These are phyloP conservation scores for Baccha elongata DNA, from an alignment of 2,888 invertebrate species.

Conservation along the genomic window DNA sequence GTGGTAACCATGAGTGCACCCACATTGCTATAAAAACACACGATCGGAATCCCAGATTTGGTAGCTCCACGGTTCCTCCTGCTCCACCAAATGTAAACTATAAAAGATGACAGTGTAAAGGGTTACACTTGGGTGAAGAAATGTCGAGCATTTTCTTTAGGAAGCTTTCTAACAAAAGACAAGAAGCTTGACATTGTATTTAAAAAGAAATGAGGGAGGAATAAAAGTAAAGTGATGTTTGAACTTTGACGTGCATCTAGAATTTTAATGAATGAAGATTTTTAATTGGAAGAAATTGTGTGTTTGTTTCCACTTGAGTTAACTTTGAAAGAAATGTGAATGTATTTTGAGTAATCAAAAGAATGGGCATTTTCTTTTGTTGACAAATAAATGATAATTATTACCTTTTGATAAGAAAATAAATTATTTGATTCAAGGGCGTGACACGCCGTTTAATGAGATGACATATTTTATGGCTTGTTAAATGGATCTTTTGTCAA, in stretches of 20 bases:
- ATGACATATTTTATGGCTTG: no score
- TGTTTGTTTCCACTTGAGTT: slow-evolving; percentile 58
- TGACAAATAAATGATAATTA: slow-evolving; percentile 15
- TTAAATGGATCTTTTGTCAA: no score
- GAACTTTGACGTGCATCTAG: slow-evolving; percentile 41
- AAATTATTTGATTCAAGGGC: neutral
- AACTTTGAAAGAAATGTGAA: slow-evolving; percentile 44
- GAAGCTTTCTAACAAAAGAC: slow-evolving; percentile 1
- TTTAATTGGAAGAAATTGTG: slow-evolving; percentile 56
- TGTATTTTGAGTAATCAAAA: neutral
- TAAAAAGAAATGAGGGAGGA: slow-evolving; percentile 20
- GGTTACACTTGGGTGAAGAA: neutral
- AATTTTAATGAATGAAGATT: slow-evolving; percentile 10
- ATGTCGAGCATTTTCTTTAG: slow-evolving; percentile 7
- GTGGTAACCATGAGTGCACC: no score
- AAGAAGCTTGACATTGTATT: slow-evolving; percentile 44
- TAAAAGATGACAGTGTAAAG: no score
- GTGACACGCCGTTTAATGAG: no score
- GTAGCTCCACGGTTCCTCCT: no score
- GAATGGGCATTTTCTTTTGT: neutral
- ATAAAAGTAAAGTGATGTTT: slow-evolving; percentile 6
- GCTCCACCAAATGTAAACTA: no score
- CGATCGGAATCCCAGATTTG: no score
- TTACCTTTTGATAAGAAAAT: slow-evolving; percentile 1
- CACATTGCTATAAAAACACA: no score